Base-by-base conservation (phyloP, 2,113 vertebrate genomes). In the Gallinago paraguaiae region DNA sequence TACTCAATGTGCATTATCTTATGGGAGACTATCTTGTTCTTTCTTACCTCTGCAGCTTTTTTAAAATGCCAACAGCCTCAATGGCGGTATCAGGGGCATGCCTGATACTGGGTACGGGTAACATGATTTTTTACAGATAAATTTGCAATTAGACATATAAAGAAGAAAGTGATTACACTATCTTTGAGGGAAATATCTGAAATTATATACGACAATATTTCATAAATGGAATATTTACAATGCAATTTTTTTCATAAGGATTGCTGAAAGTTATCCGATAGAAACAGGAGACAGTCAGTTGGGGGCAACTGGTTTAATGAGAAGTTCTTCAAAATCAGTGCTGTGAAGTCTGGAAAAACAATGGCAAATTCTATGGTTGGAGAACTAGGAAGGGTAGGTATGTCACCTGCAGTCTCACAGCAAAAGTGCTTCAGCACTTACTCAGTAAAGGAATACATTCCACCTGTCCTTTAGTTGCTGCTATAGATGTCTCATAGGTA, bases 41-140 rank as follows among this genome's bases (percentile, higher is more conserved):
- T 71, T 67, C 51, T 48, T 83, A 82, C 85, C 18, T 54, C 37
- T 39, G 5, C 7, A 90, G 28, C 20, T 79, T 67, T 87, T 91
- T 69, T 2, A n/a, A 89, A 94, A 76, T 35, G 35, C 8, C 19
- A 80, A 3, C 9, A 76, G 37, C 6, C 17, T 69, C 51, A 46
- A 0, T 33, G 22, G 24, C 60, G 18, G 31, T 87, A 85, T 53
- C 27, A 0, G 0, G 87, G 39, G 30, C 31, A 74, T 13, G 28
- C 11, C 20, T 65, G 30, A 65, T 23, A 64, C 30, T 56, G 11
- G 24, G 81, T 35, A 33, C 17, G 27, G 14, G 10, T 54, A 83
- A 88, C 28, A 11, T 18, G 9, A 25, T 23, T 65, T 53, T 74
- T 79, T 53, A 79, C 7, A 68, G 33, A 48, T 37, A 87, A 76